A percentile compares a stretch with the other conserved stretches of the same genome.
Evolutionary conservation across 2,797 vertebrate species (phyloP).

Genomic region (Dryobates pubescens): DNA sequence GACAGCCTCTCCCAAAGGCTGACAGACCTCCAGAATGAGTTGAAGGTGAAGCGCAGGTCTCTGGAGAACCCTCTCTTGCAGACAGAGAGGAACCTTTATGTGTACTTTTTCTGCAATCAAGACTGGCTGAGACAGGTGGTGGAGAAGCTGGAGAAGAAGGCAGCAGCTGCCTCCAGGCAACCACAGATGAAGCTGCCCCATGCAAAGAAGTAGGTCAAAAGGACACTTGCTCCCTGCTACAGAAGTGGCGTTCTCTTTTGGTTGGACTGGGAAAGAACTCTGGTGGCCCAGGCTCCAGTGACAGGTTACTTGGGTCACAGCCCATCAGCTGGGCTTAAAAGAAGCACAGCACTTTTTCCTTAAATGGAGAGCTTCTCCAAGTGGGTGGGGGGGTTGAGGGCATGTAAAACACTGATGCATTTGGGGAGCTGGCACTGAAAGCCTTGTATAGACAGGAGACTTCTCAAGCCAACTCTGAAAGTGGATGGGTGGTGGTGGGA

Average conservation of each 20-base stretch:
- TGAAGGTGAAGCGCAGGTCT: neutral
- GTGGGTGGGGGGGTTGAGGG: neutral
- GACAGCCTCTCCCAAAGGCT: constrained; percentile 10
- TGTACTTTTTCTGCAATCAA: constrained; percentile 18
- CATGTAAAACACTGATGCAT: neutral
- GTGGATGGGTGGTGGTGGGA: neutral
- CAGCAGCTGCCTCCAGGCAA: neutral
- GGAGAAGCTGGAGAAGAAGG: constrained; percentile 39
- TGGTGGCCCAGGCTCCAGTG: neutral
- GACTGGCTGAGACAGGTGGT: constrained; percentile 26
- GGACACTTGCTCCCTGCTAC: neutral
- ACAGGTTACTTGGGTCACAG: neutral
- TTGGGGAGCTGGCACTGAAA: neutral
- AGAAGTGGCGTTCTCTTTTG: neutral
- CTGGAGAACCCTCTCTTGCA: constrained; percentile 24
- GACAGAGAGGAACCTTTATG: constrained; percentile 3
- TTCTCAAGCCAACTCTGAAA: neutral
- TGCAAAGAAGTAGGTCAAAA: neutral
- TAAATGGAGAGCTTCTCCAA: neutral
- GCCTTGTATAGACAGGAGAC: neutral
- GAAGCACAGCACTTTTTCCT: neutral
- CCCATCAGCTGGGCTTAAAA: neutral
- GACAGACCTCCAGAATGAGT: neutral
- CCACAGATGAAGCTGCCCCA: neutral
- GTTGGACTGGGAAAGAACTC: neutral